phyloP scores from a whole-genome alignment of 1,140 invertebrate species.

The Caenorhabditis tropicalis region DNA sequence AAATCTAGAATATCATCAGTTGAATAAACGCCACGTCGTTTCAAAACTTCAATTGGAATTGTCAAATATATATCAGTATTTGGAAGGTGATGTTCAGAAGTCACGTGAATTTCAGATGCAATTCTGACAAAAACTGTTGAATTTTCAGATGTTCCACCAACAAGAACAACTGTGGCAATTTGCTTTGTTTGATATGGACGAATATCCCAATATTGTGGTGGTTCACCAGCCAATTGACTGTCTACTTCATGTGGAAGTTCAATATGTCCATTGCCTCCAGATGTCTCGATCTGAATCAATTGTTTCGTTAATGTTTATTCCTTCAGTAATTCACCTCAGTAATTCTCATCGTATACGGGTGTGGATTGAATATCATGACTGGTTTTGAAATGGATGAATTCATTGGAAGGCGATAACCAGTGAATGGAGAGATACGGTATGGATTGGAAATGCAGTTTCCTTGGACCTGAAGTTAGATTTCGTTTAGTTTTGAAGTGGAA shows the following conservation, averaged over 20 bases:
- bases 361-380: conserved; percentile 92
- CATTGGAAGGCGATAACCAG: conserved; percentile 55
- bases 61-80: conserved; percentile 77
- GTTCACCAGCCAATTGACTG: conserved; percentile 31
- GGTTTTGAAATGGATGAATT: conserved; percentile 83
- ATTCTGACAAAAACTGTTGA: conserved; percentile 44
- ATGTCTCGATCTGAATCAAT: conserved; percentile 37
- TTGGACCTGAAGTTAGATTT: conserved; percentile 50
- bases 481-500: conserved; percentile 38
- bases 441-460: conserved; percentile 54
- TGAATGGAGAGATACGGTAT: conserved; percentile 52
- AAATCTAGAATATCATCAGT: conserved; percentile 83
- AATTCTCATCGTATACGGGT: conserved; percentile 84
- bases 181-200: conserved; percentile 82
- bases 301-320: no score
- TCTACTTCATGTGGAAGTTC: conserved; percentile 48
- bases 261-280: conserved; percentile 49
- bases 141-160: conserved; percentile 76
- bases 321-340: no score
- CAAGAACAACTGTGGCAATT: conserved; percentile 75
- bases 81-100: conserved; percentile 1
- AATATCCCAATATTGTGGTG: conserved; percentile 72
- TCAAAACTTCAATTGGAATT: conserved; percentile 85
- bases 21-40: conserved; percentile 80
- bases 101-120: neutral